Evolutionary conservation across 1,140 invertebrate genomes (phyloP).

Genomic region (roundworm (Caenorhabditis elegans)): WBcel235 BX284602.5:13917501-13918000

Average conservation of each 20-base stretch:
- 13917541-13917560: slow-evolving; percentile 24
- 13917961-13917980: slow-evolving; percentile 51
- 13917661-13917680: not conserved
- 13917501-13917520: slow-evolving; percentile 18
- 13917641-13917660: not conserved
- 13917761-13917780: slow-evolving; percentile 23
- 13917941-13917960: slow-evolving; percentile 58
- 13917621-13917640: not conserved
- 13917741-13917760: not conserved
- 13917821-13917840: slow-evolving; percentile 36
- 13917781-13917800: not conserved
- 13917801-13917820: slow-evolving; percentile 27
- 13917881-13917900: slow-evolving; percentile 54
- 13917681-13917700: too few species aligned
- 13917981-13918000: not conserved
- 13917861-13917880: slow-evolving; percentile 44
- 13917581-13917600: slow-evolving; percentile 13
- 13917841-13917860: slow-evolving; percentile 39
- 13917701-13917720: too few species aligned
- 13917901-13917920: slow-evolving; percentile 56
- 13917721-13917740: too few species aligned
- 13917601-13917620: not conserved
- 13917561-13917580: not conserved
- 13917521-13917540: slow-evolving; percentile 25
- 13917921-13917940: slow-evolving; percentile 58